A percentile compares a stretch with the other conserved stretches of the same genome.
phyloP scores from a whole-genome alignment of 2,113 vertebrate species.

The Pogona vitticeps region DNA sequence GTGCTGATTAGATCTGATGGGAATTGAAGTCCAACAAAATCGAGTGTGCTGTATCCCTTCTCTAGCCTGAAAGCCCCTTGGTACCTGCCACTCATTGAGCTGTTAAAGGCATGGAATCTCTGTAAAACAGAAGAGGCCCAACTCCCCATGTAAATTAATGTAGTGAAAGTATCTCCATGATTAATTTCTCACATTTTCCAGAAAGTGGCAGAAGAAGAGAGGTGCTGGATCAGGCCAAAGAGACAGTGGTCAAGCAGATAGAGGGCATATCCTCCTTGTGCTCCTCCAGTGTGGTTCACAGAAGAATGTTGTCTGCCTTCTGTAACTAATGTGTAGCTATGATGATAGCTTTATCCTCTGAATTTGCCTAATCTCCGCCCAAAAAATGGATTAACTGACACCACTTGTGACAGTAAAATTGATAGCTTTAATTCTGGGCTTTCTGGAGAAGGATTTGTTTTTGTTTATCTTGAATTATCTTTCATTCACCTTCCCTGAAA shows the following conservation, averaged over 20 bases:
- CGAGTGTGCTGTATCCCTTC: background rate
- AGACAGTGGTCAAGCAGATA: background rate
- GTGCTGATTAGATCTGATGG: too few relatives aligned
- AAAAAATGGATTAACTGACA: background rate
- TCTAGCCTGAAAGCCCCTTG: too few relatives aligned
- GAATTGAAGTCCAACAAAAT: too few relatives aligned
- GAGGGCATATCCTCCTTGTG: too few relatives aligned
- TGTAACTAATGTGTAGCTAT: background rate
- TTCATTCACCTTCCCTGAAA: background rate
- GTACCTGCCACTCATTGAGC: background rate
- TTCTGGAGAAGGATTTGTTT: too few relatives aligned
- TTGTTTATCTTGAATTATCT: background rate
- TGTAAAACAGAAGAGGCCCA: background rate
- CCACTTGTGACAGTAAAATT: too few relatives aligned
- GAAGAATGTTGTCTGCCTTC: background rate
- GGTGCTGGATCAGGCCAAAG: background rate
- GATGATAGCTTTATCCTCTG: background rate
- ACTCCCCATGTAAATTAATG: background rate
- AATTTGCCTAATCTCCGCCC: background rate
- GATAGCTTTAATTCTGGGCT: too few relatives aligned
- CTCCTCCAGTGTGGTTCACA: too few relatives aligned
- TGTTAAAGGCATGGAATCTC: background rate
- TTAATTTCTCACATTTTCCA: too few relatives aligned
- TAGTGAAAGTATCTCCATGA: background rate
- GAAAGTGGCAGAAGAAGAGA: too few relatives aligned